Evolutionary conservation across 2,888 invertebrate species (phyloP).

Genomic region (Athetis lepigone): DNA sequence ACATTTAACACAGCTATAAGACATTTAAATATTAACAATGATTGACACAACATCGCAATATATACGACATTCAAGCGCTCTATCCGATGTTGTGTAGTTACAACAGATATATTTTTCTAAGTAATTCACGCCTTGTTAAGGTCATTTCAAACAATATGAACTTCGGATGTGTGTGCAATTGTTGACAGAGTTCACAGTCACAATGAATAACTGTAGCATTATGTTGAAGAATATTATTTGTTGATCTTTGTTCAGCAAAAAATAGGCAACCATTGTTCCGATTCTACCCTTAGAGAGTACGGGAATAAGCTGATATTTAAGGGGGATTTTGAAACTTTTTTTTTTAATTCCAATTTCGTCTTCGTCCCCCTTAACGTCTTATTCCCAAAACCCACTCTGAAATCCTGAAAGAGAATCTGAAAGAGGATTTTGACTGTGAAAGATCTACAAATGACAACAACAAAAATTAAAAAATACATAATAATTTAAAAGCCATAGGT

Average conservation of each 20-base stretch:
- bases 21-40: not conserved
- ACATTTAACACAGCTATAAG: slow-evolving; percentile 8
- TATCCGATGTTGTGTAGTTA: slow-evolving; percentile 27
- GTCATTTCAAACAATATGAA: slow-evolving; percentile 53
- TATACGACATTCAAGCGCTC: not conserved
- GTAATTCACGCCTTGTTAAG: slow-evolving; percentile 54
- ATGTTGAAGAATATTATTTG: slow-evolving; percentile 4
- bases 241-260: not conserved
- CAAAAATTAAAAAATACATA: no score
- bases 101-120: slow-evolving; percentile 36
- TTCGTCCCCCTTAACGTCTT: no score
- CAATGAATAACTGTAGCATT: slow-evolving; percentile 42
- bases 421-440: no score
- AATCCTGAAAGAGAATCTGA: no score
- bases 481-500: no score
- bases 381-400: no score
- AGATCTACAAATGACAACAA: no score
- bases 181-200: slow-evolving; percentile 39
- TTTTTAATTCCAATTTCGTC: no score
- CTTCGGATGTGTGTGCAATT: slow-evolving; percentile 43
- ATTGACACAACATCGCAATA: slow-evolving; percentile 1
- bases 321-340: no score
- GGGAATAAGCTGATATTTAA: no score
- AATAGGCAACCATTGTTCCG: not conserved
- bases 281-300: no score